A percentile compares a stretch with the other conserved stretches of the same genome.
phyloP scores from a whole-genome alignment of 2,888 invertebrate genomes.

The Axea sp. region DNA sequence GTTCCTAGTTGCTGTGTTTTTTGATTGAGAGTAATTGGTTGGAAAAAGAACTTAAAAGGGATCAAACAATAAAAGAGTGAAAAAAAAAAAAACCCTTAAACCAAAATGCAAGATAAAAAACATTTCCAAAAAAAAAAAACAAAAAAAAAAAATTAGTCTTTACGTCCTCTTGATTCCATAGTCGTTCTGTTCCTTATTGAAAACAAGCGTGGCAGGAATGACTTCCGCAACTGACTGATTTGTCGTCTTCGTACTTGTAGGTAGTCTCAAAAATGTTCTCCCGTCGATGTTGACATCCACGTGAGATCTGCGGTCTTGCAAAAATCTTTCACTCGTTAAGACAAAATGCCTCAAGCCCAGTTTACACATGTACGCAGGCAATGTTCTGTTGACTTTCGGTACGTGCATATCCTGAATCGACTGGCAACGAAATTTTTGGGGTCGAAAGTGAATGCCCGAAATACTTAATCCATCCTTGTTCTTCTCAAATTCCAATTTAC shows the following conservation, averaged over 20 bases:
- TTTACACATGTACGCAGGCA: slow-evolving; percentile 69
- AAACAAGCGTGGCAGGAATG: slow-evolving; percentile 68
- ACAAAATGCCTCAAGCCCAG: slow-evolving; percentile 66
- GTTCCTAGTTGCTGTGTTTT: too few species aligned
- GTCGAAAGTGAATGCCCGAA: slow-evolving; percentile 36
- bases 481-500: slow-evolving; percentile 32
- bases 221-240: slow-evolving; percentile 58
- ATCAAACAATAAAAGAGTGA: too few species aligned
- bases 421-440: slow-evolving; percentile 64
- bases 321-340: slow-evolving; percentile 70
- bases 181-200: slow-evolving; percentile 64
- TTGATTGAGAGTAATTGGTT: too few species aligned
- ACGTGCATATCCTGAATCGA: slow-evolving; percentile 67
- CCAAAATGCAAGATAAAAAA: too few species aligned
- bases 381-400: slow-evolving; percentile 62
- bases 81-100: too few species aligned
- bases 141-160: slow-evolving; percentile 5
- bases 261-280: slow-evolving; percentile 57
- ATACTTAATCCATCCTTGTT: slow-evolving; percentile 19
- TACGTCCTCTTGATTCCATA: slow-evolving; percentile 65
- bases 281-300: slow-evolving; percentile 68
- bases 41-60: too few species aligned
- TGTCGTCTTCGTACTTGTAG: slow-evolving; percentile 21
- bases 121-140: too few species aligned
- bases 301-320: slow-evolving; percentile 65